phyloP scores from a whole-genome alignment of 2,113 vertebrate genomes.

The Tenebrosternarchus preto region DNA sequence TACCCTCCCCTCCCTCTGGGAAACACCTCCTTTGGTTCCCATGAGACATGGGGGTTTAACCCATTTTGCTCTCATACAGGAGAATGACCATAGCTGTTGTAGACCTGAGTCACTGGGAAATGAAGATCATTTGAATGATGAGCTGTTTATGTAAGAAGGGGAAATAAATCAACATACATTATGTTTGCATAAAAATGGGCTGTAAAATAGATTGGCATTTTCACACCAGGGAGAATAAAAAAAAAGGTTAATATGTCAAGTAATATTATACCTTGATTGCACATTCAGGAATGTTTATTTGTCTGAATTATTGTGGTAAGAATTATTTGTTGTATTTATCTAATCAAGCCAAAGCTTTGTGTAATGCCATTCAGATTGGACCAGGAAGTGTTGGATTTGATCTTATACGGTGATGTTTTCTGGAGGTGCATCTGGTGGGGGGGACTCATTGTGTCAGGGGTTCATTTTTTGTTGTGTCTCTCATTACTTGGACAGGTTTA shows the following conservation, averaged over 20 bases:
- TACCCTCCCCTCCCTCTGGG: constrained; percentile 66
- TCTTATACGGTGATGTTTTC: constrained; percentile 3
- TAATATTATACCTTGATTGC: not conserved
- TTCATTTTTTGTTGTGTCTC: constrained; percentile 19
- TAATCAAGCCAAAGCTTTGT: constrained; percentile 11
- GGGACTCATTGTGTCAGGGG: not conserved
- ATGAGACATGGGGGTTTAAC: constrained; percentile 59
- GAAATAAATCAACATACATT: constrained; percentile 9
- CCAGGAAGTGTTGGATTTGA: not conserved
- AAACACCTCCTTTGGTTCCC: constrained; percentile 60
- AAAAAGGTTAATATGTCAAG: not conserved
- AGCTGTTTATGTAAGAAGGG: constrained; percentile 40
- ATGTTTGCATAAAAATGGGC: constrained; percentile 30
- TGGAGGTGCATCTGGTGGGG: not conserved
- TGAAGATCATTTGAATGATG: constrained; percentile 35
- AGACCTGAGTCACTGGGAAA: constrained; percentile 19
- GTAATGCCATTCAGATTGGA: not conserved
- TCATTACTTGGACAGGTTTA: constrained; percentile 36
- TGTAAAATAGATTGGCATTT: constrained; percentile 1
- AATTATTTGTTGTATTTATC: constrained; percentile 14
- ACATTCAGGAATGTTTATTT: constrained; percentile 6
- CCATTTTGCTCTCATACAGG: constrained; percentile 9
- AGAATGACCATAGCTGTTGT: constrained; percentile 14
- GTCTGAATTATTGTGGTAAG: not conserved
- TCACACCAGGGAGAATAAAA: not conserved